Base-by-base conservation (phyloP, 2,797 vertebrate genomes). In the Sebastes iracundus region DNA sequence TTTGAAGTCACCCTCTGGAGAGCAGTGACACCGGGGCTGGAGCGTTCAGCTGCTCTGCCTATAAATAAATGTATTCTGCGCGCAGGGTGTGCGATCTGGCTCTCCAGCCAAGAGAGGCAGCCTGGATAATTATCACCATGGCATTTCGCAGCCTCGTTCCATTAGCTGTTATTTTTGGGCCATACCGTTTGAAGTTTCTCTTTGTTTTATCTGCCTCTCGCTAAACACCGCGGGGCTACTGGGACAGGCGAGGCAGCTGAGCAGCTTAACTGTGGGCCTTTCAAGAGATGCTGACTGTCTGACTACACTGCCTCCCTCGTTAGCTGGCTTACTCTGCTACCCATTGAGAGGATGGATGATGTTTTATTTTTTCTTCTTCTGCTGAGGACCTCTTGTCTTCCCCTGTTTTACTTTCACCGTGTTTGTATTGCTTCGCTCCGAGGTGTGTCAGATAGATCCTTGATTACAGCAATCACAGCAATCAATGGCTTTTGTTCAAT, bases 121-220 rank as follows among this genome's bases (percentile, higher is more conserved):
- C 80, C 81, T 65, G 92, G 91, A 91, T 95, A 95, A 96, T 96
- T 95, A 96, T 94, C 93, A 85, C 82, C 77, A 75, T 94, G 93
- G 90, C 92, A 93, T 95, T 95, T 94, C 91, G 80, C 85, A 92
- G 91, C 88, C 92, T 88, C 72, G 86, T 91, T 91, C 90, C 79
- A 90, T 91, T 93, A 92, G 89, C 88, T 89, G 91, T 92, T 94
- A 92, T 93, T 94, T 94, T 95, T 91, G 91, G 91, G 91, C 91
- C 89, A 58, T 56, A 49, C n/a, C 59, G 86, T 92, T 93, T 94
- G 91, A 95, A 94, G 94, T 92, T 95, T 92, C 80, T 88, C 88
- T 92, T 92, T 93, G 87, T 93, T 94, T 93, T 86, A 90, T 93
- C 87, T 88, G 86, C 83, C 81, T 91, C 86, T 91, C 75, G 32